phyloP scores from a whole-genome alignment of 2,888 invertebrate genomes.

The Crocallis elinguaria region DNA sequence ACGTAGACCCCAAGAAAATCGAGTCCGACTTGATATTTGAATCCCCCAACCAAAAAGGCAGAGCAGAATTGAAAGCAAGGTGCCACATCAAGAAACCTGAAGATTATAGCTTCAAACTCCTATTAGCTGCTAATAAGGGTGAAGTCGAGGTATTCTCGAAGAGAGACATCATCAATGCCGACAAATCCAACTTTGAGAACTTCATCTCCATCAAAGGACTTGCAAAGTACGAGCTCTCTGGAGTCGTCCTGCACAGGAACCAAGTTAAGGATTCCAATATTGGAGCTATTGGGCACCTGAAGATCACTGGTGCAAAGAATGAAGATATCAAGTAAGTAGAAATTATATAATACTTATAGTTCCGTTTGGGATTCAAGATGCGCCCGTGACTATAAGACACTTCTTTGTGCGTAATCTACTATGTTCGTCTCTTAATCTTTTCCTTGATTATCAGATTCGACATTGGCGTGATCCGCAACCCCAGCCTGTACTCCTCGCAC shows the following conservation, averaged over 20 bases:
- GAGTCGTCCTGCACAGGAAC: constrained; percentile 82
- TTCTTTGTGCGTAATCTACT: too few species aligned
- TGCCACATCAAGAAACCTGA: constrained; percentile 70
- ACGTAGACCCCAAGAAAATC: constrained; percentile 83
- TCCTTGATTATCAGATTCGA: constrained; percentile 63
- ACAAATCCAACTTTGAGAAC: constrained; percentile 86
- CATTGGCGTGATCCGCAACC: constrained; percentile 71
- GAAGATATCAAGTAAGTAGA: constrained; percentile 84
- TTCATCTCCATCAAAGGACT: constrained; percentile 84
- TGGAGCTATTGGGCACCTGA: constrained; percentile 83
- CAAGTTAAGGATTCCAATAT: constrained; percentile 83
- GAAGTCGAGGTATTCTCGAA: constrained; percentile 80
- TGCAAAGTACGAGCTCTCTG: constrained; percentile 86
- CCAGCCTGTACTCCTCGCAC: constrained; percentile 77
- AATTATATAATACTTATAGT: not conserved
- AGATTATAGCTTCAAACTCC: constrained; percentile 71
- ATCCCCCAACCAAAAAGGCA: constrained; percentile 85
- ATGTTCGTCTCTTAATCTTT: not conserved
- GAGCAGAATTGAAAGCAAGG: constrained; percentile 85
- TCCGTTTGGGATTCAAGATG: too few species aligned
- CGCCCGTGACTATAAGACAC: too few species aligned
- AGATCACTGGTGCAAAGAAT: constrained; percentile 77
- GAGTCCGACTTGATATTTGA: constrained; percentile 83
- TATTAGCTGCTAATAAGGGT: constrained; percentile 57
- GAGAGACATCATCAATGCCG: constrained; percentile 81